These are phyloP conservation scores for Cotesia glomerata DNA, from an alignment of 1,140 invertebrate species.

Conservation along the genomic window DNA sequence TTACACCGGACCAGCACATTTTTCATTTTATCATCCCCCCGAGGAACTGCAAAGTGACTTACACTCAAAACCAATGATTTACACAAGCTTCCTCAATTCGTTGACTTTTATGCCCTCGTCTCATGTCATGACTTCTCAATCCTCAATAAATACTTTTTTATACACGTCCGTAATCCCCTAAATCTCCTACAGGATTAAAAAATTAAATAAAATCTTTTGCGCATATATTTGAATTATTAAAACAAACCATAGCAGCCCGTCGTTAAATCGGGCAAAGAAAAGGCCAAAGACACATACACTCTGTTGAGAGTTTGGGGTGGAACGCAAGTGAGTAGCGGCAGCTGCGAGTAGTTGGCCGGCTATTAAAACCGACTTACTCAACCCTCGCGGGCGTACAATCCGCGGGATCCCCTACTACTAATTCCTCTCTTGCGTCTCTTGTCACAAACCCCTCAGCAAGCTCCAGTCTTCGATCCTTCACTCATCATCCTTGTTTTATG, in stretches of 20 bases:
- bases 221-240: too few species aligned
- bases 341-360: slow-evolving; percentile 34
- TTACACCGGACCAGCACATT: too few species aligned
- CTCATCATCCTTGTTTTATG: not conserved
- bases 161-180: not conserved
- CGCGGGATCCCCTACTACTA: slow-evolving; percentile 13
- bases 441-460: too few species aligned
- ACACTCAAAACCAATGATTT: not conserved
- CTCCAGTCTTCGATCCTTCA: slow-evolving; percentile 14
- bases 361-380: slow-evolving; percentile 40
- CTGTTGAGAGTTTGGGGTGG: slow-evolving; percentile 11
- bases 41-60: not conserved
- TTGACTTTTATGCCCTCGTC: not conserved
- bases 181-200: too few species aligned
- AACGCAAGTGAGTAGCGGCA: slow-evolving; percentile 25
- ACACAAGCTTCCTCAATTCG: not conserved
- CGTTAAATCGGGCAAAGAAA: slow-evolving; percentile 6
- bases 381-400: slow-evolving; percentile 18
- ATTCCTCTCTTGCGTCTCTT: slow-evolving; percentile 24
- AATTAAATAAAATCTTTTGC: too few species aligned
- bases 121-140: not conserved
- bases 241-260: too few species aligned
- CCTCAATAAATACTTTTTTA: not conserved
- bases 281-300: slow-evolving; percentile 11
- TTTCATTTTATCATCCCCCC: slow-evolving; percentile 1